Conservation (phyloP, 2,888 invertebrate species). For the Octodonta nipae region DNA sequence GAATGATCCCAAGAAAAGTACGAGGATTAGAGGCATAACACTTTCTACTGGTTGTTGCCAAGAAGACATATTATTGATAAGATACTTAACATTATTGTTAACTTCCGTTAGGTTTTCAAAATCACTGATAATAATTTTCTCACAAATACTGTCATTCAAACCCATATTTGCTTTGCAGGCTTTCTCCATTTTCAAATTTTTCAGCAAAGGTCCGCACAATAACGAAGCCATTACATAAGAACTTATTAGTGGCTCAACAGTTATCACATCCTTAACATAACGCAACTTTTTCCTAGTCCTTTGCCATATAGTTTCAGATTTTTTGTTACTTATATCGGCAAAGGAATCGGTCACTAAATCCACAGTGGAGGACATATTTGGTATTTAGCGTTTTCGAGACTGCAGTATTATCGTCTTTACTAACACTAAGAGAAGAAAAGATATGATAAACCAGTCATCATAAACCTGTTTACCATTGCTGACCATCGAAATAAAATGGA, state of each 20-base stretch:
- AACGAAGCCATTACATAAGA: constrained; percentile 26
- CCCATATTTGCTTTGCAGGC: constrained; percentile 40
- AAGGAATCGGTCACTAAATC: neutral
- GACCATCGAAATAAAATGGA: too few species aligned
- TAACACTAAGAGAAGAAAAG: too few species aligned
- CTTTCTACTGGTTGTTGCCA: constrained; percentile 30
- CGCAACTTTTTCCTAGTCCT: neutral
- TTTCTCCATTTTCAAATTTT: constrained; percentile 43
- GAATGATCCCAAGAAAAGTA: constrained; percentile 32
- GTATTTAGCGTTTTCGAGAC: too few species aligned
- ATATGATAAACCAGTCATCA: too few species aligned
- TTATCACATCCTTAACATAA: constrained; percentile 15
- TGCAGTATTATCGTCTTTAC: too few species aligned
- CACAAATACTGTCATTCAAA: constrained; percentile 39
- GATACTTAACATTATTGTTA: constrained; percentile 34
- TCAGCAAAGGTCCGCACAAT: constrained; percentile 35
- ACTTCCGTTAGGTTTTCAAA: constrained; percentile 28
- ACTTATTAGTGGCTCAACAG: constrained; percentile 31
- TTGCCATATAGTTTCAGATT: neutral
- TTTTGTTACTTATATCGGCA: neutral
- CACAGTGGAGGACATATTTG: neutral
- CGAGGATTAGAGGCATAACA: constrained; percentile 29
- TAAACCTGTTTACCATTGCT: too few species aligned
- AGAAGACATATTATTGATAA: constrained; percentile 36
- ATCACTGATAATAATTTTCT: constrained; percentile 28